These are phyloP conservation scores for Drosophila orosa DNA, from an alignment of 1,140 invertebrate species.

Conservation along the genomic window DNA sequence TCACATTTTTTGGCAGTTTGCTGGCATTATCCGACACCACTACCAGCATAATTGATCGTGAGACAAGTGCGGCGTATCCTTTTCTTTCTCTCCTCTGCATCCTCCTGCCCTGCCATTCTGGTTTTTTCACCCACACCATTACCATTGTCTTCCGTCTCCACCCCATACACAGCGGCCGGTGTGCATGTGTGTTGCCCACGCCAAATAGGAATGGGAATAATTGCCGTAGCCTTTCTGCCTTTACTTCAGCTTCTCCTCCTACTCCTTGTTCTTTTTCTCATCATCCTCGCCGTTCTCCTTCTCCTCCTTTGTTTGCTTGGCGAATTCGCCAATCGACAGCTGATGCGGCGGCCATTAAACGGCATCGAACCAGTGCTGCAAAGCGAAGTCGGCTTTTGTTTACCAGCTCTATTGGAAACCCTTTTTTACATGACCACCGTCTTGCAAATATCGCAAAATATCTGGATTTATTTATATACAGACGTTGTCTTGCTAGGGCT, in stretches of 20 bases:
- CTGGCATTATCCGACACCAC: conserved; percentile 1
- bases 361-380: conserved; percentile 18
- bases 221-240: conserved; percentile 36
- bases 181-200: conserved; percentile 27
- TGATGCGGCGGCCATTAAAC: conserved; percentile 44
- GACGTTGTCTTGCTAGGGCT: not conserved
- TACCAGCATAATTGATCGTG: conserved; percentile 52
- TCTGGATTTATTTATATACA: not conserved
- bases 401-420: conserved; percentile 7
- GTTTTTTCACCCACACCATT: conserved; percentile 43
- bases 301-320: conserved; percentile 13
- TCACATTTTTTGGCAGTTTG: conserved; percentile 4
- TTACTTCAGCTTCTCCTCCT: conserved; percentile 3
- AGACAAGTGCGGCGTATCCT: conserved; percentile 39
- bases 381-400: conserved; percentile 21
- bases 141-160: conserved; percentile 16
- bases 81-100: conserved; percentile 17
- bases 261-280: not conserved
- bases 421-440: not conserved
- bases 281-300: not conserved
- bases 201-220: conserved; percentile 37
- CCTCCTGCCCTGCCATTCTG: conserved; percentile 46
- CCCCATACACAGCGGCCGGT: conserved; percentile 8
- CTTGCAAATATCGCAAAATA: conserved; percentile 5
- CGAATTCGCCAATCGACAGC: conserved; percentile 46